Evolutionary conservation across 2,888 invertebrate species (phyloP).

Genomic region (Eupithecia subfuscata): DNA sequence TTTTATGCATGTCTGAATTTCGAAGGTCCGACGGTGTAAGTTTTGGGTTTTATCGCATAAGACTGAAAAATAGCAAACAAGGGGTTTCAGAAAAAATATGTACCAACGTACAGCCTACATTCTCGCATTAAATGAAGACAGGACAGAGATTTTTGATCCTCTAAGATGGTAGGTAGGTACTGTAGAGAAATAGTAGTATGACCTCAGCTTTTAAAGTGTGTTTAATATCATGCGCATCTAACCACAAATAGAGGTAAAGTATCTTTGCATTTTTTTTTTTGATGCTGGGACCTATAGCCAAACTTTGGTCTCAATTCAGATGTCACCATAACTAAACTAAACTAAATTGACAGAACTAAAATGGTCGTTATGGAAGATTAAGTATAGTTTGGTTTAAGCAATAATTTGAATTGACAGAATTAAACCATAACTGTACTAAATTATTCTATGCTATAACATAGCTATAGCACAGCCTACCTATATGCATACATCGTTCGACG

Average conservation of each 20-base stretch:
- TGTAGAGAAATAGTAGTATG: neutral
- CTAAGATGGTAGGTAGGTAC: neutral
- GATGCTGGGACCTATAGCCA: too few relatives aligned
- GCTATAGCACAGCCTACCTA: too few relatives aligned
- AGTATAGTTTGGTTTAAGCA: too few relatives aligned
- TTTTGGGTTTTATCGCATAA: slow-evolving; percentile 8
- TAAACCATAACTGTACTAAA: too few relatives aligned
- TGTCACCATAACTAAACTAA: too few relatives aligned
- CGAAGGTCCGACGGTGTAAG: slow-evolving; percentile 3
- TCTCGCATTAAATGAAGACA: neutral
- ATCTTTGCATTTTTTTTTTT: too few relatives aligned
- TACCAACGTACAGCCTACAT: neutral
- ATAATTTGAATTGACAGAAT: too few relatives aligned
- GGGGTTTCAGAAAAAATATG: neutral
- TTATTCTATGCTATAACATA: too few relatives aligned
- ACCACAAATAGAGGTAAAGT: neutral
- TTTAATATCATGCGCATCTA: neutral
- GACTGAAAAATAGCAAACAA: slow-evolving; percentile 1
- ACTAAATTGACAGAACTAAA: too few relatives aligned
- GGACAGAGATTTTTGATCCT: neutral
- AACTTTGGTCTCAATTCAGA: neutral
- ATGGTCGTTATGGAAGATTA: too few relatives aligned
- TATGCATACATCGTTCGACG: too few relatives aligned
- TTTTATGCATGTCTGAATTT: slow-evolving; percentile 44
- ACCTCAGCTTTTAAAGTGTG: neutral